A percentile compares a stretch with the other conserved stretches of the same genome.
These are phyloP conservation scores for Parasteatoda tepidariorum DNA, from an alignment of 1,140 invertebrate genomes.

Conservation along the genomic window DNA sequence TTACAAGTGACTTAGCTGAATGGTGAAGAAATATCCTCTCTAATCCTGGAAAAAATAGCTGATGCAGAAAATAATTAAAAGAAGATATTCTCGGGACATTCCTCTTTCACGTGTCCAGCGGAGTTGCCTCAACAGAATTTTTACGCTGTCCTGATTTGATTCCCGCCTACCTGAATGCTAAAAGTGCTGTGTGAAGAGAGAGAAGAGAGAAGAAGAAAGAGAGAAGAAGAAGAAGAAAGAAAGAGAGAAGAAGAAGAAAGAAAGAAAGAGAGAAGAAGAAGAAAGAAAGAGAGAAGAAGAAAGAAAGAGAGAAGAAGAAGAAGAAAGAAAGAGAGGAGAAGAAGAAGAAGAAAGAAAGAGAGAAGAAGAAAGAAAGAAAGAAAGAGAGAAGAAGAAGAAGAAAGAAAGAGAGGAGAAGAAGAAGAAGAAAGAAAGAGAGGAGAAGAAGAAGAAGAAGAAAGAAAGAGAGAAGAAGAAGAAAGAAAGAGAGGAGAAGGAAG, in stretches of 20 bases:
- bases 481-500: not conserved
- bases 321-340: not conserved
- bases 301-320: not conserved
- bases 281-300: not conserved
- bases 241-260: not conserved
- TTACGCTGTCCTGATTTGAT: not conserved
- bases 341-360: not conserved
- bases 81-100: too few species aligned
- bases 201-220: not conserved
- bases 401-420: not conserved
- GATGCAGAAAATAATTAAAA: not conserved
- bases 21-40: not conserved
- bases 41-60: not conserved
- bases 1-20: too few species aligned
- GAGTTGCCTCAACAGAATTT: too few species aligned
- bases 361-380: not conserved
- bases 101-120: not conserved
- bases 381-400: not conserved
- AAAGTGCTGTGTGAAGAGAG: too few species aligned
- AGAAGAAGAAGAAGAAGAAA: not conserved
- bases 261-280: too few species aligned
- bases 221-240: not conserved
- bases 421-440: not conserved
- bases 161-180: too few species aligned
- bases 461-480: not conserved